phyloP scores from a whole-genome alignment of 2,113 vertebrate species.

The Silurus meridionalis region DNA sequence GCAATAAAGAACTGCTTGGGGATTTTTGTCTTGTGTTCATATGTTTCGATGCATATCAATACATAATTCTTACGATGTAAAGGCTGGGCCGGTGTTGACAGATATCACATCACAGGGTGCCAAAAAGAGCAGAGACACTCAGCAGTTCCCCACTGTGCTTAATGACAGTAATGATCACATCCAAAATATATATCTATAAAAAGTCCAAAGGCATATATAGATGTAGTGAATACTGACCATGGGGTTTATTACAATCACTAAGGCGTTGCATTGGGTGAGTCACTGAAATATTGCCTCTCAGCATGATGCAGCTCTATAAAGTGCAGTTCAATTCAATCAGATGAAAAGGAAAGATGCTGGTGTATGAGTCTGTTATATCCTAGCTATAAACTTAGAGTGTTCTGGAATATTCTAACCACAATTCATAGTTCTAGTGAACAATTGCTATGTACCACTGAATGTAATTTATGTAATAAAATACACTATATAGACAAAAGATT shows the following conservation, averaged over 20 bases:
- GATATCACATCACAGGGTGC: neutral
- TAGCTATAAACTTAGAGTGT: neutral
- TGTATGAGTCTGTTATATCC: neutral
- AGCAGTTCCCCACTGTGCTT: slow-evolving; percentile 23
- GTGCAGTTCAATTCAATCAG: neutral
- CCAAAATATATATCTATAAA: neutral
- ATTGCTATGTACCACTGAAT: neutral
- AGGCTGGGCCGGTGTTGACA: neutral
- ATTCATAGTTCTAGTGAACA: neutral
- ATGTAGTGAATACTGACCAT: neutral
- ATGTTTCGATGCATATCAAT: neutral
- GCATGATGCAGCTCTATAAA: neutral
- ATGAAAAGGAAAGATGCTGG: neutral
- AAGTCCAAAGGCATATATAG: neutral
- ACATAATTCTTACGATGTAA: neutral
- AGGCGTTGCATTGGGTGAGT: neutral
- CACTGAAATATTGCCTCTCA: neutral
- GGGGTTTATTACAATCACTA: neutral
- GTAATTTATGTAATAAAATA: neutral
- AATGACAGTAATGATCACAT: neutral
- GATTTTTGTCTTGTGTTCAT: neutral
- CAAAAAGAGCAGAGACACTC: neutral
- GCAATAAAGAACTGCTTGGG: neutral
- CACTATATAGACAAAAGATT: too few relatives aligned
- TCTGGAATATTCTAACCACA: neutral